Evolutionary conservation across 2,888 invertebrate genomes (phyloP).

Genomic region (Drosophila prostipennis): DNA sequence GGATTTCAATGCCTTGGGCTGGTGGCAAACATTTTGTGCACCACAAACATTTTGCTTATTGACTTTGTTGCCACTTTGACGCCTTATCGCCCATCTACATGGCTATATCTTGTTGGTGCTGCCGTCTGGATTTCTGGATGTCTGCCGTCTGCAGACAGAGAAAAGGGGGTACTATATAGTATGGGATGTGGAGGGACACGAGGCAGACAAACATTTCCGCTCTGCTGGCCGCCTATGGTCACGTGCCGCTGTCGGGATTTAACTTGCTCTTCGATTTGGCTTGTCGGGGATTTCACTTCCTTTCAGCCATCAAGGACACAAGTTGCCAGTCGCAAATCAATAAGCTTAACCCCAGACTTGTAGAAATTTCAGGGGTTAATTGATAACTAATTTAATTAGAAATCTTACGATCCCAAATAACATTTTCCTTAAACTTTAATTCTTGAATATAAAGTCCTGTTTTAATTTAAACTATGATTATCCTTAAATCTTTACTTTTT

Average conservation of each 20-base stretch:
- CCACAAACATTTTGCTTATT: conserved; percentile 55
- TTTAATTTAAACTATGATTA: no score
- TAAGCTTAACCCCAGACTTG: conserved; percentile 35
- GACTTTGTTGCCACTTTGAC: conserved; percentile 59
- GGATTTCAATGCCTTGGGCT: conserved; percentile 67
- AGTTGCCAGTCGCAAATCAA: conserved; percentile 47
- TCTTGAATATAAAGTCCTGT: neutral
- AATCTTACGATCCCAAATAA: neutral
- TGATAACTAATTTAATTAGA: conserved; percentile 6
- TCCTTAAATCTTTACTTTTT: no score
- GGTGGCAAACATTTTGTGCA: conserved; percentile 41
- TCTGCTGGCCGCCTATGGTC: conserved; percentile 46
- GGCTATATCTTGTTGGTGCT: conserved; percentile 17
- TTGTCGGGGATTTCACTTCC: conserved; percentile 29
- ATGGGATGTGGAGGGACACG: neutral
- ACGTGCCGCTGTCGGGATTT: conserved; percentile 43
- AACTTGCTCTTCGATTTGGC: conserved; percentile 35
- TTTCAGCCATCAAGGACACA: conserved; percentile 24
- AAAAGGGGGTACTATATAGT: neutral
- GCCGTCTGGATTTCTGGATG: conserved; percentile 14
- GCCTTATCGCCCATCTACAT: conserved; percentile 52
- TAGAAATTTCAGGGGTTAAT: neutral
- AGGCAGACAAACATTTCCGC: conserved; percentile 50
- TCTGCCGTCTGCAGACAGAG: conserved; percentile 12
- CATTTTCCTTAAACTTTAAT: neutral